Evolutionary conservation across 1,140 invertebrate genomes (phyloP), one percentile per base, ranked within the genome.

Genomic region (Aricia agestis): DNA sequence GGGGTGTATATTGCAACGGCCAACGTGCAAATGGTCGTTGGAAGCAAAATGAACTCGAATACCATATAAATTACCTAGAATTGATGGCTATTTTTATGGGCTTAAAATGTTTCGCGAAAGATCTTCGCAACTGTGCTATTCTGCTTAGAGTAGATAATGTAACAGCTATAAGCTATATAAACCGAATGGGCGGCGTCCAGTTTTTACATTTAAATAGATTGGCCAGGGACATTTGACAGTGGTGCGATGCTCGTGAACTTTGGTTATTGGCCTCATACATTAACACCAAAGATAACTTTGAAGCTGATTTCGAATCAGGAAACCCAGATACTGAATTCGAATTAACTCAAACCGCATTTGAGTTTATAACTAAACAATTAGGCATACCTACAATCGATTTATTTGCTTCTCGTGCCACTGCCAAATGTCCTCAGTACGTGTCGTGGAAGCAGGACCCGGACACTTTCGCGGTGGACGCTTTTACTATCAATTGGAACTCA

Each of bases 241-340:
- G 17, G 17, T 63, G 59, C 11, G 63, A 66, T 6, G 32, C 10
- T 13, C 19, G 63, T 32, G 19, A 66, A 3, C n/a, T 31, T 36
- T 66, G 9, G 9, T 6, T 70, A 66, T 66, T 52, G 15, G 69
- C 69, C 17, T 70, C 63, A 15, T 70, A 70, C 42, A 66, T 66
- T 58, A 52, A 58, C 18, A n/a, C 66, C 18, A 32, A 32, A 59
- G 17, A 66, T 36, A 71, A 71, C 25, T n/a, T 15, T 10, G 66
- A 59, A 32, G 70, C 66, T 19, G 70, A 71, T 67, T n/a, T 32
- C 6, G 70, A 67, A 57, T 71, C 70, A 31, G 13, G 70, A 31
- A 58, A 25, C n/a, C 6, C 66, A 31, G 31, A 71, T 66, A 25
- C 70, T 10, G 70, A 74, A 15, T 19, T 32, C 13, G 73, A 74